Conservation (phyloP, 2,888 invertebrate species). For the Platycnemis pennipes region DNA sequence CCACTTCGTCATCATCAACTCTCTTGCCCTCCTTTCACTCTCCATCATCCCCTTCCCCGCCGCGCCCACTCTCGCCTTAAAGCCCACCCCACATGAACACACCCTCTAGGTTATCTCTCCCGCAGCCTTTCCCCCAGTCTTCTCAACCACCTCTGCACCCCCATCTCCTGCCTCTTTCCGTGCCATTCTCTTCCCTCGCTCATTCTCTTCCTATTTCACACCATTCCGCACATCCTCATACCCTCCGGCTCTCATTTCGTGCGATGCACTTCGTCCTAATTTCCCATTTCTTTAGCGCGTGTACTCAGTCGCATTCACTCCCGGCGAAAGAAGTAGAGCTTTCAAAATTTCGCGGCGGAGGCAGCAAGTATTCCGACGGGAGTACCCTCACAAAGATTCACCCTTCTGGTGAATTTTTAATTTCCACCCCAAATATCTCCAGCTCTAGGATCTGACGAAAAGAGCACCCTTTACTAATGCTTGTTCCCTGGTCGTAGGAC, state of each 20-base stretch:
- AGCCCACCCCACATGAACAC: not conserved
- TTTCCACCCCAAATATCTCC: too few relatives aligned
- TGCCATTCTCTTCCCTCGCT: not conserved
- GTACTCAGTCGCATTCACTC: too few relatives aligned
- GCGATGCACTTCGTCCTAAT: not conserved
- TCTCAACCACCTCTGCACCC: not conserved
- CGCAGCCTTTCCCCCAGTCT: not conserved
- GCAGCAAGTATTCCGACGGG: too few relatives aligned
- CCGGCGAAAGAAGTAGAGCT: too few relatives aligned
- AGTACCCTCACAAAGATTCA: too few relatives aligned
- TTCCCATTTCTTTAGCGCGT: not conserved
- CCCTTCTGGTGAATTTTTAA: too few relatives aligned
- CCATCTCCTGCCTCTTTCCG: not conserved
- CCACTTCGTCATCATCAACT: not conserved
- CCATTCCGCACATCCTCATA: not conserved
- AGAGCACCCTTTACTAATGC: too few relatives aligned
- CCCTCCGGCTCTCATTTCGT: not conserved
- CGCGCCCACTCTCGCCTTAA: constrained; percentile 12
- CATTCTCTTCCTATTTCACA: not conserved
- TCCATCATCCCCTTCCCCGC: constrained; percentile 56
- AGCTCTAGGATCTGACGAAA: too few relatives aligned
- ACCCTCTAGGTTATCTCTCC: not conserved
- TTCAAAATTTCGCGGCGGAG: too few relatives aligned
- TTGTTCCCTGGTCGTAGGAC: too few relatives aligned
- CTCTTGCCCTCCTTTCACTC: constrained; percentile 38